Conservation (phyloP, 2,113 vertebrate species). For the Corythornis vintsioides region DNA sequence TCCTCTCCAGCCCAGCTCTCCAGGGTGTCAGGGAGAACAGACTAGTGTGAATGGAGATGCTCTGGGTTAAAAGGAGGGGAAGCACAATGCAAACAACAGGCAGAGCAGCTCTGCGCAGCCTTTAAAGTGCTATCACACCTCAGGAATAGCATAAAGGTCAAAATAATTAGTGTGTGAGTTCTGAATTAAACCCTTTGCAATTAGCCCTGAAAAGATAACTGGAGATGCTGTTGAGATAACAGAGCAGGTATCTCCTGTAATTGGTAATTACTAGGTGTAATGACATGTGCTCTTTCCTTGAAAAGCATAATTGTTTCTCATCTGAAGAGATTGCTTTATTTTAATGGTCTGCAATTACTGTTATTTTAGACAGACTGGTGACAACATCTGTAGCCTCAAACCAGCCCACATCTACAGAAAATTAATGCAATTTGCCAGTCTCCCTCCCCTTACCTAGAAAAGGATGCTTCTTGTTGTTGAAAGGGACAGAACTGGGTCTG, state of each 20-base stretch:
- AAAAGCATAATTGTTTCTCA: conserved; percentile 58
- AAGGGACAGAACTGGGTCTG: background rate
- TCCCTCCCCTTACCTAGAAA: background rate
- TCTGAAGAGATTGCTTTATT: conserved; percentile 34
- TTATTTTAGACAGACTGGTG: conserved; percentile 24
- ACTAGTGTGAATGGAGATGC: fast-evolving
- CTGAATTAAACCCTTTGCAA: conserved; percentile 49
- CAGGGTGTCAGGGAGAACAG: background rate
- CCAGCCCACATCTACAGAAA: background rate
- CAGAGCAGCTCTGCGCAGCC: background rate
- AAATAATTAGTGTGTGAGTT: conserved; percentile 48
- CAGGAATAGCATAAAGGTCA: conserved; percentile 44
- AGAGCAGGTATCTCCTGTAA: conserved; percentile 49
- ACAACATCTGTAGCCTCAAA: conserved; percentile 16
- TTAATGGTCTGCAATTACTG: conserved; percentile 57
- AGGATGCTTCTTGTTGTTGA: background rate
- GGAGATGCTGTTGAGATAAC: conserved; percentile 63
- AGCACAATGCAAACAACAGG: background rate
- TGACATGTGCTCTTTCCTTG: conserved; percentile 23
- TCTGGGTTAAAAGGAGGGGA: background rate
- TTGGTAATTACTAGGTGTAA: conserved; percentile 63
- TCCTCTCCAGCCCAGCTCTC: background rate
- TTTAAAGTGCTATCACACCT: background rate
- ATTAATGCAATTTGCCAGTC: background rate
- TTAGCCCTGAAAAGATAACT: conserved; percentile 55